Percentiles rank a stretch among this genome's conserved stretches.
phyloP scores from a whole-genome alignment of 2,113 vertebrate species.

The Pleuronectes platessa region DNA sequence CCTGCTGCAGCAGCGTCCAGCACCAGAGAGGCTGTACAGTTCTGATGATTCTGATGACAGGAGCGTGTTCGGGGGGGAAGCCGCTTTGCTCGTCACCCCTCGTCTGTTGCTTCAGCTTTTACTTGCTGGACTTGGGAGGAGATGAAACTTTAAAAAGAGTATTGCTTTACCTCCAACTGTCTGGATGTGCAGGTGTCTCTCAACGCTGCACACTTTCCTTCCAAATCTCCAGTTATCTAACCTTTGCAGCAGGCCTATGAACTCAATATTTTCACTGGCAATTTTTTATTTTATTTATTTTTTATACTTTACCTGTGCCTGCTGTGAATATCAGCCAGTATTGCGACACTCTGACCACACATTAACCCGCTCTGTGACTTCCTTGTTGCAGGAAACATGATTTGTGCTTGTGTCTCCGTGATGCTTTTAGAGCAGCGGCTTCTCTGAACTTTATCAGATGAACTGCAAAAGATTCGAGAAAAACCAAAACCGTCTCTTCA shows the following conservation, averaged over 20 bases:
- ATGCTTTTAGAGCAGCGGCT: conserved; percentile 26
- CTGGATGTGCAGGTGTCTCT: neutral
- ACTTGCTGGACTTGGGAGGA: neutral
- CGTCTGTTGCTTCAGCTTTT: neutral
- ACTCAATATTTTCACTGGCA: neutral
- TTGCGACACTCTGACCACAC: conserved; percentile 14
- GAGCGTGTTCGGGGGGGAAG: conserved; percentile 8
- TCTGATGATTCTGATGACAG: conserved; percentile 27
- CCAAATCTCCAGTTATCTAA: neutral
- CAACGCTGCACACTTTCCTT: too few species aligned
- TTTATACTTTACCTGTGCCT: too few species aligned
- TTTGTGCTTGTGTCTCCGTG: neutral
- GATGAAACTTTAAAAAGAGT: neutral
- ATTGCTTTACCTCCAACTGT: neutral
- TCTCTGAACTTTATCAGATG: conserved; percentile 53
- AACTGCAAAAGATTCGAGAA: conserved; percentile 21
- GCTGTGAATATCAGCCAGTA: neutral
- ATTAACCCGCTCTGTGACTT: conserved; percentile 10
- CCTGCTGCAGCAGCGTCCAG: conserved; percentile 51
- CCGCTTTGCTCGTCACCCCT: conserved; percentile 1
- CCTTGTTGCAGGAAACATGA: neutral
- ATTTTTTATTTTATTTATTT: neutral
- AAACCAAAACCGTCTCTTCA: conserved; percentile 22
- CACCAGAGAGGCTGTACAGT: conserved; percentile 28
- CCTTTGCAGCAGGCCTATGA: neutral